Evolutionary conservation across 1,140 invertebrate species (phyloP).

Genomic region (Kradibia gibbosae): DNA sequence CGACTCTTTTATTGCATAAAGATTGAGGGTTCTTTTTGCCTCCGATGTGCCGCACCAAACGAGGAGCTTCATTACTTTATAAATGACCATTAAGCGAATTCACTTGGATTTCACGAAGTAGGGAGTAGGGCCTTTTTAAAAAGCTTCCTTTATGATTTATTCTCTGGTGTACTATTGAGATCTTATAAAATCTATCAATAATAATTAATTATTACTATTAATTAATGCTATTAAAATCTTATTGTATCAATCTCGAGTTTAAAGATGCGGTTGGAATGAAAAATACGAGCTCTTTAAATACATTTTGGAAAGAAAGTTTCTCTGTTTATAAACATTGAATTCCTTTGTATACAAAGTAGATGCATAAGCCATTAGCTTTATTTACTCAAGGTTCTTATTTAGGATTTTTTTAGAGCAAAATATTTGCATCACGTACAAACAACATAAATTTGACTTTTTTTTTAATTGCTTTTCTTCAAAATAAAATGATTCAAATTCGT

Average conservation of each 20-base stretch:
- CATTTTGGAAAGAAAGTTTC: neutral
- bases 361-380: neutral
- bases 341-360: neutral
- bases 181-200: too few relatives aligned
- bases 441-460: too few relatives aligned
- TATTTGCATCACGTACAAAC: neutral
- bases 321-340: neutral
- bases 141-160: too few relatives aligned
- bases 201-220: too few relatives aligned
- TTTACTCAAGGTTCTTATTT: neutral
- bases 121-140: neutral
- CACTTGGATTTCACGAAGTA: neutral
- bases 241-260: neutral
- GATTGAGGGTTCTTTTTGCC: neutral
- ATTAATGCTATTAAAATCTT: neutral
- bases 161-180: too few relatives aligned
- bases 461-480: too few relatives aligned
- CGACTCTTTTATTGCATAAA: constrained; percentile 37
- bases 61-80: constrained; percentile 45
- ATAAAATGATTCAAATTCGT: too few relatives aligned
- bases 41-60: neutral
- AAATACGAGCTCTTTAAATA: neutral
- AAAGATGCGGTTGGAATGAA: neutral
- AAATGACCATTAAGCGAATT: constrained; percentile 33
- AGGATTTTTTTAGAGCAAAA: neutral